phyloP scores from a whole-genome alignment of 2,113 vertebrate genomes.

The Gulo gulo region DNA sequence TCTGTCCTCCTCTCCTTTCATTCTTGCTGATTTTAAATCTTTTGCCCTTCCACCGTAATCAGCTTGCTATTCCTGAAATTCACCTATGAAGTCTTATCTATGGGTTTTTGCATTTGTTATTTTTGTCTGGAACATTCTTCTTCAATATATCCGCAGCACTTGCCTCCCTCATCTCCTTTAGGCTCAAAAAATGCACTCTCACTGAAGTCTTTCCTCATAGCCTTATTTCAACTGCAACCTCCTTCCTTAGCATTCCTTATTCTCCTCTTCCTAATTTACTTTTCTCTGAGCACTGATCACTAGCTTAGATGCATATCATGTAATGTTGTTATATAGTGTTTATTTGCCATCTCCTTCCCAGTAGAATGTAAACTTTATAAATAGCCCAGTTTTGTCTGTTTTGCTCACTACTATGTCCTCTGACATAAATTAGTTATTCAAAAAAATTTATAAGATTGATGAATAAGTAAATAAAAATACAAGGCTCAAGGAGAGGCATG shows the following conservation, averaged over 20 bases:
- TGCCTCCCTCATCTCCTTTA: neutral
- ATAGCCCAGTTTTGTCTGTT: neutral
- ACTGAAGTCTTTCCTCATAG: neutral
- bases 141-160: neutral
- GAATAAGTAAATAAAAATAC: neutral
- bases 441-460: neutral
- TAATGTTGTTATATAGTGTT: neutral
- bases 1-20: rapidly evolving
- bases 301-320: neutral
- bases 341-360: neutral
- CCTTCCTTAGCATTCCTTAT: neutral
- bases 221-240: neutral
- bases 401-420: neutral
- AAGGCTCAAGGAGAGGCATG: neutral
- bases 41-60: neutral
- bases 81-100: neutral
- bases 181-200: neutral
- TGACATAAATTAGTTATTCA: neutral
- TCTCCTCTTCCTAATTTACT: neutral
- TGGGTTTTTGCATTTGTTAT: neutral
- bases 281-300: neutral
- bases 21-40: neutral
- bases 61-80: neutral
- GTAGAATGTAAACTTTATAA: neutral
- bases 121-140: neutral